Conservation (phyloP, 2,113 vertebrate genomes). For the Piaya cayana region DNA sequence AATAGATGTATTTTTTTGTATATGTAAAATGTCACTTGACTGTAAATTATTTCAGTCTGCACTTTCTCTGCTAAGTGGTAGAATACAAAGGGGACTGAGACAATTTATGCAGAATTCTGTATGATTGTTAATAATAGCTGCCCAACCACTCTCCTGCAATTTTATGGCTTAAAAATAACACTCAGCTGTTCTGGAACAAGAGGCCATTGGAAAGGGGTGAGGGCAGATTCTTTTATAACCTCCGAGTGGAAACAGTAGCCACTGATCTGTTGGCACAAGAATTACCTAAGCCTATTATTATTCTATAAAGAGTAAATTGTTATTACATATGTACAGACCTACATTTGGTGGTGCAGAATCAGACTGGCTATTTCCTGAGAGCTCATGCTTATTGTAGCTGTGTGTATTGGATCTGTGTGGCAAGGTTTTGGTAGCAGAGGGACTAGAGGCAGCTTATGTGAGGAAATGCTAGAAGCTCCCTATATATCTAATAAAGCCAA, state of each 20-base stretch:
- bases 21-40: conserved; percentile 40
- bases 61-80: neutral
- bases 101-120: conserved; percentile 36
- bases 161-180: conserved; percentile 61
- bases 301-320: conserved; percentile 69
- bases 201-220: conserved; percentile 44
- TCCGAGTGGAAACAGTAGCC: conserved; percentile 41
- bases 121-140: conserved; percentile 66
- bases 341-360: neutral
- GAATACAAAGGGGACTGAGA: conserved; percentile 31
- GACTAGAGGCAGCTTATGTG: neutral
- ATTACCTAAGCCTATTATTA: conserved; percentile 62
- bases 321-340: conserved; percentile 31
- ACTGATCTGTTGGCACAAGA: conserved; percentile 54
- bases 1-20: conserved; percentile 44
- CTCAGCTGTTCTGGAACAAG: conserved; percentile 61
- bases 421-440: too few relatives aligned
- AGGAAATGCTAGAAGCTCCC: neutral
- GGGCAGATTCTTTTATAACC: conserved; percentile 54
- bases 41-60: conserved; percentile 44
- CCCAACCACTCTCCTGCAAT: conserved; percentile 30
- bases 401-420: neutral
- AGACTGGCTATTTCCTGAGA: neutral
- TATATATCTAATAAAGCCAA: neutral
- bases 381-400: neutral